phyloP scores from a whole-genome alignment of 2,113 vertebrate species.

The Trachemys scripta region DNA sequence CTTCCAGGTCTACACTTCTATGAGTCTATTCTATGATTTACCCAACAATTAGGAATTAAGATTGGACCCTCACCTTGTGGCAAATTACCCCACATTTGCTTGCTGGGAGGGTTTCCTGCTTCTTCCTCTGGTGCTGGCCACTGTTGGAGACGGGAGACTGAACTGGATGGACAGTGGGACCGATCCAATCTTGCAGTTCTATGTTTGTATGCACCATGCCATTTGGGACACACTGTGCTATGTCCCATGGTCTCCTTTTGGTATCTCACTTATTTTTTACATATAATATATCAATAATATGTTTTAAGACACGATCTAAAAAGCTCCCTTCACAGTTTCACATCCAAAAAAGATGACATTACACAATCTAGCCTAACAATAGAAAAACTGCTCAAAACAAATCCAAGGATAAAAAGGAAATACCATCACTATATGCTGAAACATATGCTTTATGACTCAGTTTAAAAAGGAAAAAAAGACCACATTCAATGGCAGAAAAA shows the following conservation, averaged over 20 bases:
- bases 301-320: rapidly evolving
- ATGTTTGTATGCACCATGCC: neutral
- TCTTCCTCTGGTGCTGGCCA: neutral
- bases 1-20: neutral
- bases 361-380: neutral
- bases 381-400: conserved; percentile 46
- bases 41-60: neutral
- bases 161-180: neutral
- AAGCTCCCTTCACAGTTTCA: neutral
- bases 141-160: rapidly evolving
- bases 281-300: rapidly evolving
- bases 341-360: conserved; percentile 20
- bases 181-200: neutral
- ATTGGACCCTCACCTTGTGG: neutral
- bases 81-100: rapidly evolving
- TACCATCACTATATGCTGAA: conserved; percentile 52
- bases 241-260: neutral
- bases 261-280: neutral
- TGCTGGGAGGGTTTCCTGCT: rapidly evolving
- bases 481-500: conserved; percentile 69
- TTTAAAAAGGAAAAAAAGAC: conserved; percentile 4
- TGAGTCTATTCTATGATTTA: neutral
- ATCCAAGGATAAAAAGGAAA: neutral
- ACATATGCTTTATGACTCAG: neutral
- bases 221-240: neutral